These are phyloP conservation scores for Rhynchotus rufescens DNA, from an alignment of 2,797 vertebrate species.

Conservation along the genomic window DNA sequence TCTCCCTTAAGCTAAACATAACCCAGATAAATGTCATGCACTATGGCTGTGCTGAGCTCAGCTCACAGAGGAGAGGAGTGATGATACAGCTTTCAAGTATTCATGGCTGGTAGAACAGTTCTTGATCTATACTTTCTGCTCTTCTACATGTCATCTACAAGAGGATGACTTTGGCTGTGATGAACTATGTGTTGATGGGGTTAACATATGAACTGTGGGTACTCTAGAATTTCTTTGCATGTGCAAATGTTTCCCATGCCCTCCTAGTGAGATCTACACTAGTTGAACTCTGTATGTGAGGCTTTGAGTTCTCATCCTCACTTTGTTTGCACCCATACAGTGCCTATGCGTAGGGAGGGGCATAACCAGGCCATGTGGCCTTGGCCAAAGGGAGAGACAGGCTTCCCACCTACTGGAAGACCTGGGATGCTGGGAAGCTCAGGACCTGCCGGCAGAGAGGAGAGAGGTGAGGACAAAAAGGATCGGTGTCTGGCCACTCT, in stretches of 20 bases:
- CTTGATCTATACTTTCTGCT: background rate
- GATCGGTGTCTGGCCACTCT: rapidly evolving
- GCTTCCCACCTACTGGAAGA: background rate
- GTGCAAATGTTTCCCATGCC: background rate
- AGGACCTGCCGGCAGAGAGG: background rate
- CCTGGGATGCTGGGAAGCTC: background rate
- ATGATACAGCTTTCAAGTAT: background rate
- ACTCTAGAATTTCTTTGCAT: background rate
- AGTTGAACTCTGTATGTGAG: background rate
- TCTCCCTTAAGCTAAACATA: conserved; percentile 6
- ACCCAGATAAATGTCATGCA: background rate
- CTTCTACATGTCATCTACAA: rapidly evolving
- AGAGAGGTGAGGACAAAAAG: background rate
- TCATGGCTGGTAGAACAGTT: background rate
- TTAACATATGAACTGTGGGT: background rate
- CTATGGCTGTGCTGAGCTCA: background rate
- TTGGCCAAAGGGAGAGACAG: background rate
- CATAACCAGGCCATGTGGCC: background rate
- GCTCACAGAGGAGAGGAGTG: background rate
- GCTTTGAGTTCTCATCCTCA: background rate
- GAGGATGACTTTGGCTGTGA: background rate
- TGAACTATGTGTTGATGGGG: background rate
- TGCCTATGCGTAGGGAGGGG: background rate
- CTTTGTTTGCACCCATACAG: background rate
- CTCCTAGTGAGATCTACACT: background rate